These are phyloP conservation scores for Dascillus cervinus DNA, from an alignment of 2,888 invertebrate genomes.

Conservation along the genomic window DNA sequence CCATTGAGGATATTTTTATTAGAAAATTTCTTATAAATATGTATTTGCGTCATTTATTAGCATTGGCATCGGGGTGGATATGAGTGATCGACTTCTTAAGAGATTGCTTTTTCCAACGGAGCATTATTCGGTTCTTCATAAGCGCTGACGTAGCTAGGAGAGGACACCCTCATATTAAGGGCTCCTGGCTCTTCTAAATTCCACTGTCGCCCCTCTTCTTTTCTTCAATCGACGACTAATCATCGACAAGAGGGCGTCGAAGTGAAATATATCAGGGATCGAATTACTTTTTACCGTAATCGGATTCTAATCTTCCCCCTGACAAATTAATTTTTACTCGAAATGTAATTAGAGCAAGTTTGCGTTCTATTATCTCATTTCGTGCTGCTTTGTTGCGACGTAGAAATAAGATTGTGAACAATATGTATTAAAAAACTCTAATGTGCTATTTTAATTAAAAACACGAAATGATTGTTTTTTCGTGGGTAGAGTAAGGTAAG, in stretches of 20 bases:
- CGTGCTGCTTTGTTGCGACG: too few relatives aligned
- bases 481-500: too few relatives aligned
- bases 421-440: too few relatives aligned
- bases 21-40: constrained; percentile 21
- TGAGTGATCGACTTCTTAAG: constrained; percentile 38
- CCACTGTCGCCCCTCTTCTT: constrained; percentile 8
- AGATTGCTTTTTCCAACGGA: constrained; percentile 34
- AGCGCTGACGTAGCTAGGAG: constrained; percentile 33
- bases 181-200: constrained; percentile 15
- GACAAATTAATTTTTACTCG: constrained; percentile 26
- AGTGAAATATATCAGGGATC: constrained; percentile 27
- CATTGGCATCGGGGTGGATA: constrained; percentile 19
- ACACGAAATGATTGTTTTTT: too few relatives aligned
- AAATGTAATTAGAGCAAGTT: constrained; percentile 25
- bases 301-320: constrained; percentile 25
- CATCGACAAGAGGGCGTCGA: constrained; percentile 27
- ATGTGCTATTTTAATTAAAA: too few relatives aligned
- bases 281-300: constrained; percentile 31
- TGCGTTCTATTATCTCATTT: too few relatives aligned
- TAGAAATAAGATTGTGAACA: too few relatives aligned
- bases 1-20: too few relatives aligned
- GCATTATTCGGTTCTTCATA: constrained; percentile 35
- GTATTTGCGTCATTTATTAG: constrained; percentile 16
- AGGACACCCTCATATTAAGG: constrained; percentile 18
- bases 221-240: constrained; percentile 27